Evolutionary conservation across 2,113 vertebrate genomes (phyloP).

Genomic region (Phalacrocorax carbo): DNA sequence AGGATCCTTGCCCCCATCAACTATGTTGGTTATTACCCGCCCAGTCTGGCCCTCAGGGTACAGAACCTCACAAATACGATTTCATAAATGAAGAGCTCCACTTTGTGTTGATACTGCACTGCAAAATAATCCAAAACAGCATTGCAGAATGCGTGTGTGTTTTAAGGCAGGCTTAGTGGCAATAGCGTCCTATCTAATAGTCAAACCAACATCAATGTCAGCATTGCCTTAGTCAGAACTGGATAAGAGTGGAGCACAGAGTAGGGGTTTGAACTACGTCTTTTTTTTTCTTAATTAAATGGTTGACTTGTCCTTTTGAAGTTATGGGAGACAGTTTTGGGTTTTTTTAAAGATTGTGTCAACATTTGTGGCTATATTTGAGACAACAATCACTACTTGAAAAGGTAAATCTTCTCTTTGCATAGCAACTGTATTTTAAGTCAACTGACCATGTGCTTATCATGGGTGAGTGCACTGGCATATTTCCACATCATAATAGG

Average conservation of each 20-base stretch:
- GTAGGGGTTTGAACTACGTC: background rate
- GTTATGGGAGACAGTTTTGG: background rate
- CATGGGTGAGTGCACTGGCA: background rate
- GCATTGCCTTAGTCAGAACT: background rate
- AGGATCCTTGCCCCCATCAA: background rate
- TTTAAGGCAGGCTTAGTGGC: background rate
- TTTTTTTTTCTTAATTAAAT: background rate
- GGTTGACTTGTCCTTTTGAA: background rate
- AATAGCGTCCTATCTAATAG: background rate
- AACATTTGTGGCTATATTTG: background rate
- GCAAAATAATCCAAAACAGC: background rate
- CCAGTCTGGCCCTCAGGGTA: background rate
- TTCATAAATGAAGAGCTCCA: background rate
- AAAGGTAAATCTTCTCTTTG: background rate
- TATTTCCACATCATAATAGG: background rate
- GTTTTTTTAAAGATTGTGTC: background rate
- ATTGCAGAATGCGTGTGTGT: accelerated
- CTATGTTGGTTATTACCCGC: background rate
- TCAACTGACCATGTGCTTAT: background rate
- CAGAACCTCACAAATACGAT: background rate
- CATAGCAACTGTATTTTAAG: background rate
- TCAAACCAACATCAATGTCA: background rate
- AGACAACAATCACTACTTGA: background rate
- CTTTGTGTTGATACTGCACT: background rate
- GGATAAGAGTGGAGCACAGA: background rate